Evolutionary conservation across 2,113 vertebrate species (phyloP).

Genomic region (Corapipo altera): DNA sequence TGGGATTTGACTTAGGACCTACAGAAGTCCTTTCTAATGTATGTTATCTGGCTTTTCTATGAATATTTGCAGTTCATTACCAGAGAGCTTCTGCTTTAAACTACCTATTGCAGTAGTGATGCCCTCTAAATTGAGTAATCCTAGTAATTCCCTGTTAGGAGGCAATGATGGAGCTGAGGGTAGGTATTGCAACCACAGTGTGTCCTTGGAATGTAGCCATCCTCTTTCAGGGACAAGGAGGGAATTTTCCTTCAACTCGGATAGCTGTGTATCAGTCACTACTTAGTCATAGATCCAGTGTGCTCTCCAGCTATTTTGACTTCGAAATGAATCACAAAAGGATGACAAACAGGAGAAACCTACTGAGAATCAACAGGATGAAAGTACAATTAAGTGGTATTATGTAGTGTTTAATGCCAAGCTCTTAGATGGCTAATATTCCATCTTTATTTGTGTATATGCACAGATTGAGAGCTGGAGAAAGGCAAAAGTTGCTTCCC

Average conservation of each 20-base stretch:
- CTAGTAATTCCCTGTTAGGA: neutral
- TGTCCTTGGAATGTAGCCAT: neutral
- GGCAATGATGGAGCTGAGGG: neutral
- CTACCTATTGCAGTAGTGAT: neutral
- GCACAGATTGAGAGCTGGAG: neutral
- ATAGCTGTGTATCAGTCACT: neutral
- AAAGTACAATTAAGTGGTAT: neutral
- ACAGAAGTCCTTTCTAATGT: neutral
- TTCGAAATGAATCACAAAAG: neutral
- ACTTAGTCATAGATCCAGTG: neutral
- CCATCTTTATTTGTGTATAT: neutral
- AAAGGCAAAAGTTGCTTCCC: neutral
- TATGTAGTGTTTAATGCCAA: neutral
- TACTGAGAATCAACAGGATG: neutral
- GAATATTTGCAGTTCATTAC: neutral
- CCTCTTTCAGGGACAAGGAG: neutral
- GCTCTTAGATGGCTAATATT: neutral
- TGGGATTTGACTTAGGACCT: neutral
- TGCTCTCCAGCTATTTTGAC: neutral
- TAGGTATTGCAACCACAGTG: fast-evolving
- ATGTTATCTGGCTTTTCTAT: neutral
- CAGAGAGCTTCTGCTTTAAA: neutral
- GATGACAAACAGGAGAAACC: neutral
- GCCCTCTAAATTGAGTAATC: neutral
- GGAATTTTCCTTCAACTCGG: neutral